Evolutionary conservation across 2,113 vertebrate genomes (phyloP), one percentile per base, ranked within the genome.

Genomic region (Turdus rufiventris): DNA sequence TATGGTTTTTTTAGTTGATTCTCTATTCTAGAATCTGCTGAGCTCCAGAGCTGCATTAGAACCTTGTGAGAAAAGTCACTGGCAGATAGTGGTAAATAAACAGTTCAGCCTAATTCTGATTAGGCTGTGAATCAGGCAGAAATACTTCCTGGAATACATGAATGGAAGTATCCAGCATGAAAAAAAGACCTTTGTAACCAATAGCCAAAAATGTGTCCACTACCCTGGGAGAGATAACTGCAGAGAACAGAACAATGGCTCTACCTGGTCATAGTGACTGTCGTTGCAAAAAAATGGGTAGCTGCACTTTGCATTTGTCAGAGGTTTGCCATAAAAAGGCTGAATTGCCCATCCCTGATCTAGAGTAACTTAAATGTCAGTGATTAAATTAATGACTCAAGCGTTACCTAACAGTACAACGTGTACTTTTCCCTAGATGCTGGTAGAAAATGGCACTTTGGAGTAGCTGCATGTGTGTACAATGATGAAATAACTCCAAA

Each of bases 271-370:
- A 63, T 6, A 54, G 43, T 29, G 75, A 83, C 23, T 91, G 43
- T 6, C 82, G 33, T 42, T 71, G 51, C 54, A 58, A 95, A 93
- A 33, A 89, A 79, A 56, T 15, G 31, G 40, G 56, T 36, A 85
- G 57, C 75, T 86, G 71, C 48, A 56, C 67, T 88, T 56, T 83
- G 56, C 47, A 71, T 93, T 91, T 90, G 75, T 94, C 90, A 94
- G 24, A 19, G 24, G 24, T 91, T 95, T 79, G 42, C 71, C 75
- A 56, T 45, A 71, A 77, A 43, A 57, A 53, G 16, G 60, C 66
- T 34, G 38, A 72, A 77, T 18, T 29, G 72, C 75, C 67, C 75
- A 86, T 90, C 85, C 85, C 82, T 60, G 62, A 77, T 70, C 18
- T 43, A 65, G 12, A 75, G 38, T 47, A 83, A 79, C 11, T 80